Evolutionary conservation across 2,113 vertebrate genomes (phyloP).

Genomic region (Channa argus): DNA sequence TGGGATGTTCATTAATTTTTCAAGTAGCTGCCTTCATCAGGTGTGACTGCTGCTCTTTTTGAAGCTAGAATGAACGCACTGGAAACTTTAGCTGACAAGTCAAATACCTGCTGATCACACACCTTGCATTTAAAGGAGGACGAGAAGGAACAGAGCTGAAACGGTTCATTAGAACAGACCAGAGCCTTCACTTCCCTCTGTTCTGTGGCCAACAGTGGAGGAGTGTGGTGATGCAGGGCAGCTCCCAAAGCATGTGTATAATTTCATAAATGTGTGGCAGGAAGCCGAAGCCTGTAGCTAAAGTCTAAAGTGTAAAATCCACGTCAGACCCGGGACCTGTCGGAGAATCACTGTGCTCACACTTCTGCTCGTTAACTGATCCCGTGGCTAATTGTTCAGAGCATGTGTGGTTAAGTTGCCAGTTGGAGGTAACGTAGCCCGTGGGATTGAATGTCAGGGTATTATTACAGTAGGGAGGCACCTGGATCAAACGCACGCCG

Average conservation of each 20-base stretch:
- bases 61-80: neutral
- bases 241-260: neutral
- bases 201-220: neutral
- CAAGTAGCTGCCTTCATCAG: constrained; percentile 25
- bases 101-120: no score
- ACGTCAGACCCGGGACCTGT: no score
- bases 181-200: neutral
- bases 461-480: constrained; percentile 31
- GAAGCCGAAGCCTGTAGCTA: no score
- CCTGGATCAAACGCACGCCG: constrained; percentile 1
- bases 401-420: constrained; percentile 54
- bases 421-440: constrained; percentile 48
- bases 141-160: no score
- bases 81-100: neutral
- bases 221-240: neutral
- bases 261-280: constrained; percentile 1
- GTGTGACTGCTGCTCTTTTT: constrained; percentile 19
- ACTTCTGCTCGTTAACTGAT: constrained; percentile 62
- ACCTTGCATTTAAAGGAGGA: no score
- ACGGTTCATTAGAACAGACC: no score
- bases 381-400: constrained; percentile 57
- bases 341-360: constrained; percentile 27
- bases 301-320: no score
- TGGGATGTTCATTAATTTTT: constrained; percentile 63
- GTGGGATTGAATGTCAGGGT: constrained; percentile 54